Conservation (phyloP, 2,888 invertebrate species). For the Volucella inflata region DNA sequence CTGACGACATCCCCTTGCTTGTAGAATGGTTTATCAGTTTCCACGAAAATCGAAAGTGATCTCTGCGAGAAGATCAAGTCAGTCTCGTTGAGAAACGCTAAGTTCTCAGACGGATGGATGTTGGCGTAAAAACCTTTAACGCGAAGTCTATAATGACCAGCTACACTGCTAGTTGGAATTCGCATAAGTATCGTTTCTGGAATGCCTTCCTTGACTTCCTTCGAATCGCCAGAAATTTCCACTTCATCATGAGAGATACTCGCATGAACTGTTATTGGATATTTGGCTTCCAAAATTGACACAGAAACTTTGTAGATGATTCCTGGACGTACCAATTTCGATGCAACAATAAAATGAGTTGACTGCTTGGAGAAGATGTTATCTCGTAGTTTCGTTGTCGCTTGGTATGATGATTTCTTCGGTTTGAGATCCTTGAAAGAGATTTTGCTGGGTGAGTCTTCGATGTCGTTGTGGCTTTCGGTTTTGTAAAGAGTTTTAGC, state of each 20-base stretch:
- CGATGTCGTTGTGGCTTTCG: conserved; percentile 63
- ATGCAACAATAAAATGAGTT: conserved; percentile 95
- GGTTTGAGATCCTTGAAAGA: conserved; percentile 15
- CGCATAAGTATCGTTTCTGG: conserved; percentile 93
- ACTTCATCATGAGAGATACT: conserved; percentile 94
- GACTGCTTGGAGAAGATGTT: conserved; percentile 71
- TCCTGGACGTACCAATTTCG: conserved; percentile 93
- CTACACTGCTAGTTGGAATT: conserved; percentile 91
- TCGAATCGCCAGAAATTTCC: conserved; percentile 90
- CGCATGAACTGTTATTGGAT: conserved; percentile 91
- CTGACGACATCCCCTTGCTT: conserved; percentile 94
- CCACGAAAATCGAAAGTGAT: conserved; percentile 96
- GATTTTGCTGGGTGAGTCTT: conserved; percentile 36
- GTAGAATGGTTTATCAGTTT: conserved; percentile 95
- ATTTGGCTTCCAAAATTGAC: conserved; percentile 89
- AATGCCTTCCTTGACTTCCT: conserved; percentile 91
- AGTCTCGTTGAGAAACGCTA: conserved; percentile 94
- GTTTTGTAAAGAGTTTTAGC: conserved; percentile 61
- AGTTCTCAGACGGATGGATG: conserved; percentile 87
- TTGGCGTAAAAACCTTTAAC: conserved; percentile 88
- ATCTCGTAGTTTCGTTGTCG: conserved; percentile 50
- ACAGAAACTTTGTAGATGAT: conserved; percentile 94
- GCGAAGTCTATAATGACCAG: conserved; percentile 91
- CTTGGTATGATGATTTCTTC: conserved; percentile 43
- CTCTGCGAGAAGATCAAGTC: conserved; percentile 91